phyloP scores from a whole-genome alignment of 35 echinoderm and acorn worm genomes.

The Apostichopus parvimensis region DNA sequence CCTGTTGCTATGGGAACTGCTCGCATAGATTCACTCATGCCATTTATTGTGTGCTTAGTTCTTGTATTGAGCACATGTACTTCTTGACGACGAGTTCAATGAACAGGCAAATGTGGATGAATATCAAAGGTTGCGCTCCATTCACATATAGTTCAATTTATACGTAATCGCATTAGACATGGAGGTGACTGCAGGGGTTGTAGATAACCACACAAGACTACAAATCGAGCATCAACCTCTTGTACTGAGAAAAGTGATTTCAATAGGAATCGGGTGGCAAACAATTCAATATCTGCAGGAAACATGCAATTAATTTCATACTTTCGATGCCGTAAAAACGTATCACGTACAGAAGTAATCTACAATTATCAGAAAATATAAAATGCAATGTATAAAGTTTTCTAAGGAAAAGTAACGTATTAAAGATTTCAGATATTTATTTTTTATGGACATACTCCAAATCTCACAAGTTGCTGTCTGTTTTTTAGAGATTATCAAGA shows the following conservation, averaged over 20 bases:
- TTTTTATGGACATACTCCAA: too few relatives aligned
- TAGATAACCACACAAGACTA: background rate
- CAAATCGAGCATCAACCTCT: background rate
- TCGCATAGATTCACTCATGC: background rate
- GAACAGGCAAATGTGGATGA: slow-evolving; percentile 34
- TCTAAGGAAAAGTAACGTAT: too few relatives aligned
- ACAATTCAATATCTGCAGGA: background rate
- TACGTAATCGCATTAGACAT: slow-evolving; percentile 41
- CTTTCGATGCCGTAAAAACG: too few relatives aligned
- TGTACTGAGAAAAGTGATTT: background rate
- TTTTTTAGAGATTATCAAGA: slow-evolving; percentile 88
- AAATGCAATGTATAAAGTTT: too few relatives aligned
- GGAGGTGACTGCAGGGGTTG: slow-evolving; percentile 2
- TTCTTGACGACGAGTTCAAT: slow-evolving; percentile 2
- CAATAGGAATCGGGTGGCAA: background rate
- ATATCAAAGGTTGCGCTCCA: background rate
- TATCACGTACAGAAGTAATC: too few relatives aligned
- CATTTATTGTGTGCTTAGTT: background rate
- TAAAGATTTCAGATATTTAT: too few relatives aligned
- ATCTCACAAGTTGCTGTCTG: background rate
- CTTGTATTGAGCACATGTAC: background rate
- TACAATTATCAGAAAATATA: too few relatives aligned
- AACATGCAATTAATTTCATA: too few relatives aligned
- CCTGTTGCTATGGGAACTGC: slow-evolving; percentile 25
- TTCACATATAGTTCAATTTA: slow-evolving; percentile 17